A percentile compares a stretch with the other conserved stretches of the same genome.
Conservation (phyloP, 2,113 vertebrate species). For the Heterotis niloticus region DNA sequence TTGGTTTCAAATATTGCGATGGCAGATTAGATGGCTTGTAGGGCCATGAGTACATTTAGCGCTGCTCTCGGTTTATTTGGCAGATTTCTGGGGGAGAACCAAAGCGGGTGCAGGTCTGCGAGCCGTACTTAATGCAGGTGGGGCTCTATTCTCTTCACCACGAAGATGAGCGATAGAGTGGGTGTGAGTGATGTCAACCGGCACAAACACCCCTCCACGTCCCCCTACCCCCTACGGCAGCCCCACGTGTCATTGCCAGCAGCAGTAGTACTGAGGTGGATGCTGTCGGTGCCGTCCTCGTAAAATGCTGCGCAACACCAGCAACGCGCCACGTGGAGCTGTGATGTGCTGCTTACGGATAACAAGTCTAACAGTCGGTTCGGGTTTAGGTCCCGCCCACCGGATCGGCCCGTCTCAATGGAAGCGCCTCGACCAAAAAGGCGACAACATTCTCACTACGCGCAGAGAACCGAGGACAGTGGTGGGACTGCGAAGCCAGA, state of each 20-base stretch:
- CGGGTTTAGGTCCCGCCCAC: neutral
- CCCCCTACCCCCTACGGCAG: neutral
- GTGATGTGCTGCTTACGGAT: neutral
- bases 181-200: constrained; percentile 68
- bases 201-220: constrained; percentile 40
- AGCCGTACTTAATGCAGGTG: constrained; percentile 48
- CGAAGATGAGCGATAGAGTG: constrained; percentile 61
- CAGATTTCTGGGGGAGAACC: neutral
- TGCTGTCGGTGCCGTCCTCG: constrained; percentile 3
- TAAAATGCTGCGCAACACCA: constrained; percentile 10
- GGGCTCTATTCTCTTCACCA: constrained; percentile 57
- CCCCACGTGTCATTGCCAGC: constrained; percentile 30
- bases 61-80: neutral
- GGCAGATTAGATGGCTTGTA: too few species aligned
- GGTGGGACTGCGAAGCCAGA: too few species aligned
- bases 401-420: neutral
- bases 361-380: too few species aligned
- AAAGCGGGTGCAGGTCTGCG: neutral
- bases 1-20: too few species aligned
- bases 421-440: neutral
- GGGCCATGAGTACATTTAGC: neutral
- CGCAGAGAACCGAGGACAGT: too few species aligned
- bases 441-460: too few species aligned
- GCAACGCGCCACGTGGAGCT: neutral
- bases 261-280: constrained; percentile 18